Evolutionary conservation across 2,888 invertebrate genomes (phyloP).

Genomic region (Dioctria linearis): DNA sequence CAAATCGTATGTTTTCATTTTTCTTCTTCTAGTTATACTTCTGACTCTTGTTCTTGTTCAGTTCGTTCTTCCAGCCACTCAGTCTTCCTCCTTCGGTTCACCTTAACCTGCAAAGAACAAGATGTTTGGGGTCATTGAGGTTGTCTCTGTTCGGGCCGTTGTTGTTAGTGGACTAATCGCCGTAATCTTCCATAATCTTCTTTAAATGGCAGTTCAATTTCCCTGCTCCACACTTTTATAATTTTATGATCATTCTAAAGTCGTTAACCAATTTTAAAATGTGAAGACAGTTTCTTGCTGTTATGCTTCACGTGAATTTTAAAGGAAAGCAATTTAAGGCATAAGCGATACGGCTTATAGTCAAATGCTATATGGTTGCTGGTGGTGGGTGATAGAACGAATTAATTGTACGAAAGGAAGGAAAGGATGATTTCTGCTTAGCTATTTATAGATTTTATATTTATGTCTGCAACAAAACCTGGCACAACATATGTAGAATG

Average conservation of each 20-base stretch:
- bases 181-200: constrained; percentile 56
- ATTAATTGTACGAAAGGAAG: too few relatives aligned
- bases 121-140: constrained; percentile 52
- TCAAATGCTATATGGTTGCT: too few relatives aligned
- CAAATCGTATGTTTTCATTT: background rate
- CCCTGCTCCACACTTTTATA: constrained; percentile 48
- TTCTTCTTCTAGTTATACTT: too few relatives aligned
- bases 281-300: constrained; percentile 42
- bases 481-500: too few relatives aligned
- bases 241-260: constrained; percentile 49
- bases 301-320: constrained; percentile 15
- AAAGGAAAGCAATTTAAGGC: background rate
- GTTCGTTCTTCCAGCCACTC: too few relatives aligned
- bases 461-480: too few relatives aligned
- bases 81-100: background rate
- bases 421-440: too few relatives aligned
- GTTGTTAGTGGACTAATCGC: constrained; percentile 55
- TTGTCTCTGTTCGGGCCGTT: constrained; percentile 49
- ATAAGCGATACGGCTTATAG: too few relatives aligned
- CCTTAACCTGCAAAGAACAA: constrained; percentile 34
- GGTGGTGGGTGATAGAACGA: too few relatives aligned
- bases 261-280: constrained; percentile 50
- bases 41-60: too few relatives aligned
- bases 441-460: too few relatives aligned
- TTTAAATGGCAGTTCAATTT: constrained; percentile 54